Evolutionary conservation across 2,797 vertebrate genomes (phyloP), one percentile per base, ranked within the genome.

Genomic region (Anguilla obscura): DNA sequence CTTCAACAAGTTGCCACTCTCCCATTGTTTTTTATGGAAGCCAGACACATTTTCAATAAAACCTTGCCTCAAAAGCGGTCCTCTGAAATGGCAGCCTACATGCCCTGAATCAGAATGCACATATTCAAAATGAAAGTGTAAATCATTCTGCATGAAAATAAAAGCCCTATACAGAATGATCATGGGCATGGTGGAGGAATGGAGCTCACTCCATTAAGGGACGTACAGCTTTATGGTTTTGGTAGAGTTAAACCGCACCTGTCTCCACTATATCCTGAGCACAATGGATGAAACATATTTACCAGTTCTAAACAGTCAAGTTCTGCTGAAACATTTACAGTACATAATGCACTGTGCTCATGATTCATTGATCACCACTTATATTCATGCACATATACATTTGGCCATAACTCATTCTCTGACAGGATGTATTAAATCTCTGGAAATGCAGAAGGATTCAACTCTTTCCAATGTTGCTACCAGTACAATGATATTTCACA

Each of bases 11-110:
- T 69, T 58, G 2, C 56, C 56, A 18, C 14, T 58, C 56, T 58
- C 56, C 16, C 56, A 2, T 58, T 58, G 56, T 14, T 16, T 45
- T 16, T 18, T 58, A 58, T 58, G 56, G 56, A 58, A 58, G 14
- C 56, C 56, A 21, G 56, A 58, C 56, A 18, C 56, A 58, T 58
- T 16, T 58, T 58, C 56, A 58, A 3, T 58, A 58, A 58, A 58
- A 58, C 1, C 14, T 14, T 58, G 92, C 92, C 95, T 94, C 92
- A 91, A 92, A 95, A 96, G 95, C 94, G 93, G 90, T 92, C 91
- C 90, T 91, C 94, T 94, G 93, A 94, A 95, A 95, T 92, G 93
- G 94, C 90, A 66, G 71, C 90, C 90, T 45, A 88, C 91, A 89
- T 58, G 56, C 56, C 16, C 56, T 58, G 56, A 58, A 58, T 58